Percentiles rank a stretch among this genome's conserved stretches.
phyloP scores from a whole-genome alignment of 2,888 invertebrate genomes.

The Sepiola atlantica region DNA sequence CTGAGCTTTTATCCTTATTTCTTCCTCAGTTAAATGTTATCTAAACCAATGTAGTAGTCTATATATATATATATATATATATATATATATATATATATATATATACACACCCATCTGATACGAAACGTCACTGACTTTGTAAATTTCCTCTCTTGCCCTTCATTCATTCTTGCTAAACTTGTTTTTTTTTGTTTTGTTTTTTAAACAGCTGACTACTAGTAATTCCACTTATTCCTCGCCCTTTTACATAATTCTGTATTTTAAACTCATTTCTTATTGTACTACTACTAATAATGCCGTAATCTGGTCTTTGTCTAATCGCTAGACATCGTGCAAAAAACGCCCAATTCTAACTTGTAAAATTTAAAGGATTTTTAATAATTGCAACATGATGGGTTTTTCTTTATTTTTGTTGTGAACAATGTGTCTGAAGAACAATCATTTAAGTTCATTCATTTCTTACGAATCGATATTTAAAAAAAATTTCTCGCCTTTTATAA shows the following conservation, averaged over 20 bases:
- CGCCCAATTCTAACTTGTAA: neutral
- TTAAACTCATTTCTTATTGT: too few species aligned
- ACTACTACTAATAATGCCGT: too few species aligned
- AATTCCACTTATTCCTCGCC: neutral
- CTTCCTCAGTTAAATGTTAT: neutral
- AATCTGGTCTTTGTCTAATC: neutral
- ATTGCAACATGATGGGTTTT: neutral
- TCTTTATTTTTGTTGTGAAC: neutral
- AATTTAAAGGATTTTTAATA: neutral
- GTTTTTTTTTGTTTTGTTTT: neutral
- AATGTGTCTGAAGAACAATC: neutral
- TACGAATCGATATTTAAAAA: neutral
- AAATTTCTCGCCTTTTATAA: too few species aligned
- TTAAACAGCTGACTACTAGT: neutral
- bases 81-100: too few species aligned
- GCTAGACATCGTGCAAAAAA: neutral
- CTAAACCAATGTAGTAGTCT: neutral
- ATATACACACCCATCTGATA: too few species aligned
- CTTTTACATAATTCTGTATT: neutral
- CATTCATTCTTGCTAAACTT: neutral
- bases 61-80: too few species aligned
- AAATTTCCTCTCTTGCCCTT: neutral
- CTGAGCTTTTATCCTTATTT: neutral
- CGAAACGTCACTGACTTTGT: neutral
- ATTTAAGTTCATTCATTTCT: neutral